Evolutionary conservation across 2,113 vertebrate species (phyloP).

Genomic region (Eleginops maclovinus): DNA sequence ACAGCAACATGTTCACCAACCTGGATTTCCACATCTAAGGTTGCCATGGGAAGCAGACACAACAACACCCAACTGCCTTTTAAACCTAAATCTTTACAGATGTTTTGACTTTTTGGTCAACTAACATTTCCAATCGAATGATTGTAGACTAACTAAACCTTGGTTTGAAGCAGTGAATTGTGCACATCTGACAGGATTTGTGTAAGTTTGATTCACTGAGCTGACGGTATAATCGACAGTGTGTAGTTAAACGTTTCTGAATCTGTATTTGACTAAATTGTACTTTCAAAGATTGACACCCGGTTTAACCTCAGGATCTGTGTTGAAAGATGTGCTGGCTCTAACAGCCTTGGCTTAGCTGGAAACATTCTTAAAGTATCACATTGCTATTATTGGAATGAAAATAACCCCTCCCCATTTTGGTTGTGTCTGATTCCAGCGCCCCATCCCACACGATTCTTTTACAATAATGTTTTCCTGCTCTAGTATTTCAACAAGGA

Average conservation of each 20-base stretch:
- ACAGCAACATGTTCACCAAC: slow-evolving; percentile 62
- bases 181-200: no score
- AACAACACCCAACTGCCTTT: slow-evolving; percentile 74
- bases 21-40: slow-evolving; percentile 65
- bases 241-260: not conserved
- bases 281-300: slow-evolving; percentile 1
- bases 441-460: slow-evolving; percentile 66
- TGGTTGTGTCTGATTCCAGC: slow-evolving; percentile 50
- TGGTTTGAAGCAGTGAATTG: not conserved
- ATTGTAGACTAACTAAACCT: not conserved
- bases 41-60: slow-evolving; percentile 79
- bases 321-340: slow-evolving; percentile 27
- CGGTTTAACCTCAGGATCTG: slow-evolving; percentile 2
- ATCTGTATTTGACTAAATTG: not conserved
- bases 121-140: not conserved
- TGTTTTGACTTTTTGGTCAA: slow-evolving; percentile 24
- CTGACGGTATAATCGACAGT: not conserved
- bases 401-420: slow-evolving; percentile 74
- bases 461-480: slow-evolving; percentile 79
- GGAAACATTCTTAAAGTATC: slow-evolving; percentile 78
- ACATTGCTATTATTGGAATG: slow-evolving; percentile 73
- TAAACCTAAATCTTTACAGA: slow-evolving; percentile 69
- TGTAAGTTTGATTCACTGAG: not conserved
- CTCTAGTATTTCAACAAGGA: slow-evolving; percentile 74
- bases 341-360: slow-evolving; percentile 56